These are phyloP conservation scores for Bhutanitis thaidina DNA, from an alignment of 2,888 invertebrate genomes.

Conservation along the genomic window DNA sequence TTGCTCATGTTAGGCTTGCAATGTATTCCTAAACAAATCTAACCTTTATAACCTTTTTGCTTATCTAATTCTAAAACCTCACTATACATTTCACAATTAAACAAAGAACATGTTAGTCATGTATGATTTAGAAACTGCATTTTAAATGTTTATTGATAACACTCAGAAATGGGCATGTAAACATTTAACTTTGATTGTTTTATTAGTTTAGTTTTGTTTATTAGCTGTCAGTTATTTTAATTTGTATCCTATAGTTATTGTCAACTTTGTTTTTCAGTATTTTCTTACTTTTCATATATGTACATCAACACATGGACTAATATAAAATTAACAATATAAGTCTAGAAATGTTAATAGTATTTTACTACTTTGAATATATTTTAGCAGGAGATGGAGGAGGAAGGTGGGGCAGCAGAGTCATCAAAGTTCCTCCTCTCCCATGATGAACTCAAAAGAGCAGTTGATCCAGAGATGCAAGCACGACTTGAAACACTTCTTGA, in stretches of 20 bases:
- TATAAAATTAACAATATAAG: background rate
- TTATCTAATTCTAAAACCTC: slow-evolving; percentile 7
- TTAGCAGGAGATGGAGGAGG: slow-evolving; percentile 78
- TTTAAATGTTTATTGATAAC: background rate
- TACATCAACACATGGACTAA: background rate
- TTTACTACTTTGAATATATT: slow-evolving; percentile 20
- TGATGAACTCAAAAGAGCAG: slow-evolving; percentile 83
- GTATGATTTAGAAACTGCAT: background rate
- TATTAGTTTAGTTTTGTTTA: background rate
- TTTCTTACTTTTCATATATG: background rate
- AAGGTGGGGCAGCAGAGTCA: slow-evolving; percentile 66
- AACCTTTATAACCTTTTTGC: slow-evolving; percentile 16
- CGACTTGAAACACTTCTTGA: slow-evolving; percentile 95
- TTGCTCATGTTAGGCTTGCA: slow-evolving; percentile 20
- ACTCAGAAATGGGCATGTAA: background rate
- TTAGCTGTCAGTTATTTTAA: too few relatives aligned
- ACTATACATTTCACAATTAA: slow-evolving; percentile 7
- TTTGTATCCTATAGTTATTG: too few relatives aligned
- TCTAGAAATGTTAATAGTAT: background rate
- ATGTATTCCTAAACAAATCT: slow-evolving; percentile 21
- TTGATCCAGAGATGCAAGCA: slow-evolving; percentile 93
- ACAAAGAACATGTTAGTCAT: slow-evolving; percentile 13
- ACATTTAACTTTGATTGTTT: background rate
- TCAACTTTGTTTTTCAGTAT: too few relatives aligned
- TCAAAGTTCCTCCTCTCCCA: slow-evolving; percentile 76